phyloP scores from a whole-genome alignment of 2,888 invertebrate genomes.

The Lampropteryx suffumata region DNA sequence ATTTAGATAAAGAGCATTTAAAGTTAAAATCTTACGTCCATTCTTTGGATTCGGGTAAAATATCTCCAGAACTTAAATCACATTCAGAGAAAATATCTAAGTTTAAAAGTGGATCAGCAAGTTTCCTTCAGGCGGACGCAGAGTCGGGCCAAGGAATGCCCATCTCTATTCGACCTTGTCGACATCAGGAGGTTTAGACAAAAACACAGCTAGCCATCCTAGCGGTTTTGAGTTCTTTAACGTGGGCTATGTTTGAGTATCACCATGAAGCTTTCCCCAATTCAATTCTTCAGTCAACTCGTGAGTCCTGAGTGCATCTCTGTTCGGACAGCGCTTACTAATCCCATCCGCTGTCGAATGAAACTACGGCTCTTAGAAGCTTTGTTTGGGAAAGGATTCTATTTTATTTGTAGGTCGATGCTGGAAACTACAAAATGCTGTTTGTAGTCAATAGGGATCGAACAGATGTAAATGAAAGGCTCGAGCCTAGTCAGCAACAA shows the following conservation, averaged over 20 bases:
- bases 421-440: slow-evolving; percentile 9
- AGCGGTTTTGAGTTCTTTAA: too few relatives aligned
- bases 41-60: slow-evolving; percentile 5
- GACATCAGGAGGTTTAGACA: too few relatives aligned
- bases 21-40: slow-evolving; percentile 13
- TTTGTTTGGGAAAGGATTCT: slow-evolving; percentile 25
- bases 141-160: neutral
- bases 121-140: slow-evolving; percentile 5
- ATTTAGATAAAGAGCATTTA: slow-evolving; percentile 5
- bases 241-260: too few relatives aligned
- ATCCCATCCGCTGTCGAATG: slow-evolving; percentile 22
- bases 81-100: slow-evolving; percentile 8
- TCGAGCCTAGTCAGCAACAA: neutral
- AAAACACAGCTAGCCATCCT: too few relatives aligned
- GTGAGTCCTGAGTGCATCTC: neutral
- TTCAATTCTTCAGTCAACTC: too few relatives aligned
- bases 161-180: neutral
- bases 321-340: slow-evolving; percentile 10
- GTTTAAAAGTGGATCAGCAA: slow-evolving; percentile 19
- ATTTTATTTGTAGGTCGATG: slow-evolving; percentile 18
- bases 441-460: neutral
- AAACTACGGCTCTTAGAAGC: slow-evolving; percentile 19
- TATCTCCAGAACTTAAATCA: slow-evolving; percentile 5
- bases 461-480: neutral
- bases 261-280: too few relatives aligned